Evolutionary conservation across 2,113 vertebrate genomes (phyloP).

Genomic region (Chaetura pelagica): DNA sequence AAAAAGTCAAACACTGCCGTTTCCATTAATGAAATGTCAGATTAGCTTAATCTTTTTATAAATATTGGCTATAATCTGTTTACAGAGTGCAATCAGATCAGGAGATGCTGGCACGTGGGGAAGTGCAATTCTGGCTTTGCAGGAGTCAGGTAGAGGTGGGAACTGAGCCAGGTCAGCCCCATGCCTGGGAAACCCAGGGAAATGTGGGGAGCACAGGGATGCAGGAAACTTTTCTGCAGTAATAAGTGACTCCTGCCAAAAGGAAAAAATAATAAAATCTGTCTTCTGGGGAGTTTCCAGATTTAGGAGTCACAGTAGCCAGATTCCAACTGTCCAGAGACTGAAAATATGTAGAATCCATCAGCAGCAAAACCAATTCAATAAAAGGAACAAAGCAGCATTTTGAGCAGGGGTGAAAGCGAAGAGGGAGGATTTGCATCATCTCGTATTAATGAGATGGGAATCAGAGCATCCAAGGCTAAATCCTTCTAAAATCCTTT

Average conservation of each 20-base stretch:
- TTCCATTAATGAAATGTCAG: constrained; percentile 71
- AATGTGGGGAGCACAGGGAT: rapidly evolving
- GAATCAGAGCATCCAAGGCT: background rate
- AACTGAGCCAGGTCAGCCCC: background rate
- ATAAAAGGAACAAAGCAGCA: background rate
- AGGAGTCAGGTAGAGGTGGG: background rate
- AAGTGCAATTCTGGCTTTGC: background rate
- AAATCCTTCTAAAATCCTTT: background rate
- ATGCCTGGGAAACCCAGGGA: background rate
- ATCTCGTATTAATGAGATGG: background rate
- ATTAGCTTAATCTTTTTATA: constrained; percentile 69
- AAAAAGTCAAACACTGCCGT: constrained; percentile 53
- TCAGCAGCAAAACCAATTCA: rapidly evolving
- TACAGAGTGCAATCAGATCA: constrained; percentile 36
- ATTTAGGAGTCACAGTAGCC: background rate
- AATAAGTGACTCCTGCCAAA: background rate
- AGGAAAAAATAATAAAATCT: background rate
- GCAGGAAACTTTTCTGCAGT: background rate
- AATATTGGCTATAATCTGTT: constrained; percentile 67
- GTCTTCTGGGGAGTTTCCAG: background rate
- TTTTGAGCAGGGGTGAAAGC: background rate
- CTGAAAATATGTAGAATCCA: background rate
- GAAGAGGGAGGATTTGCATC: background rate
- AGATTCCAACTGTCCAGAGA: background rate
- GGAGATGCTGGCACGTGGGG: background rate